Evolutionary conservation across 2,888 invertebrate species (phyloP), one percentile per base, ranked within the genome.

Genomic region (Ligdia adustata): DNA sequence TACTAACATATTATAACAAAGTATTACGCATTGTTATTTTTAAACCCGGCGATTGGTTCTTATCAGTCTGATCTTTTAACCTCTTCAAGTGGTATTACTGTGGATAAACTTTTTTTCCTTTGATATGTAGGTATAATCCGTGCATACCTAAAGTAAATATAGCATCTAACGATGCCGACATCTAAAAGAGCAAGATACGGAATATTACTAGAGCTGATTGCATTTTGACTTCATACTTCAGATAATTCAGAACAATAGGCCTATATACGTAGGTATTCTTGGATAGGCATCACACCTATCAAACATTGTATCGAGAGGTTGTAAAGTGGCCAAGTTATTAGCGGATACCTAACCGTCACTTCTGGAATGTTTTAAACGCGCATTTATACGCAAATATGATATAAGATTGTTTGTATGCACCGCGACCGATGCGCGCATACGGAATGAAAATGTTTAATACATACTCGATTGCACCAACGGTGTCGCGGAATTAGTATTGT

Each of bases 11-110:
- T 57, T 62, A 35, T 16, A 47, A 66, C 57, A 37, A 18, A 27
- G 62, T 50, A 66, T 71, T 57, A 63, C 67, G 51, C 67, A 69
- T 70, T 64, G 58, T 71, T 79, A 79, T 79, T 77, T 78, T 72
- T 72, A 59, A 71, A 72, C 69, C 47, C 57, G 51, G 53, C 62
- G 69, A 75, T 75, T 69, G 60, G 57, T 41, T 54, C 60, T 75
- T 80, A 80, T 80, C 79, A 61, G 57, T 45, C n/a, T 79, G 78
- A 77, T 75, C 76, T 75, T 67, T 68, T 79, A 75, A 79, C 80
- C 48, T 62, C 73, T 60, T 62, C 57, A 57, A 64, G 66, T 70
- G 69, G 69, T 61, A 55, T 54, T 55, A 56, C 49, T 69, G 69
- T 66, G 67, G 60, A 64, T 64, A 63, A 56, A 53, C 45, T 60